phyloP scores from a whole-genome alignment of 2,888 invertebrate genomes.

The Rhopalosiphum nymphaeae region DNA sequence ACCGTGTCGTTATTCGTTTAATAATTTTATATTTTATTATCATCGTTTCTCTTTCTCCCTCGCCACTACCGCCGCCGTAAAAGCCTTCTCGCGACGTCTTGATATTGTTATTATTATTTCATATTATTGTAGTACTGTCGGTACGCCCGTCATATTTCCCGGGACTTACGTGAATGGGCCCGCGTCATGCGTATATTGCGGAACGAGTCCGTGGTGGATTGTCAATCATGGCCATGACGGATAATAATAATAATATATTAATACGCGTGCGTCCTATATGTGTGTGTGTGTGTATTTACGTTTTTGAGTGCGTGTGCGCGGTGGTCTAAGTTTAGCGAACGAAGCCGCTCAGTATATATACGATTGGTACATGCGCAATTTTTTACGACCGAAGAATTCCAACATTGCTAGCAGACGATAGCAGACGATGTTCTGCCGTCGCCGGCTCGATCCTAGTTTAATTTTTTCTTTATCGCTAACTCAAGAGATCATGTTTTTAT shows the following conservation, averaged over 20 bases:
- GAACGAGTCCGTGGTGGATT: conserved; percentile 61
- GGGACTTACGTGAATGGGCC: conserved; percentile 49
- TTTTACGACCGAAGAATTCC: background rate
- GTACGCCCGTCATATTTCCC: background rate
- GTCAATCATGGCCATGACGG: conserved; percentile 57
- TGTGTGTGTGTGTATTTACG: background rate
- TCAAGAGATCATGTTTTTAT: no score
- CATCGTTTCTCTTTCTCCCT: background rate
- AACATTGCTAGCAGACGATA: background rate
- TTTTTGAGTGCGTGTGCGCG: background rate
- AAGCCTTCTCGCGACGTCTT: background rate
- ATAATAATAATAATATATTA: conserved; percentile 24
- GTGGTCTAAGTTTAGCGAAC: background rate
- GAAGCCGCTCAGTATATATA: background rate
- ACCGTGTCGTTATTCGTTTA: background rate
- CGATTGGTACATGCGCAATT: background rate
- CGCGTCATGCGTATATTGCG: conserved; percentile 41
- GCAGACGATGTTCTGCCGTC: background rate
- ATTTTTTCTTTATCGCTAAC: background rate
- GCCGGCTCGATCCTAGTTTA: background rate
- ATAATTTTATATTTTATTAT: conserved; percentile 5
- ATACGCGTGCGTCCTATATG: background rate
- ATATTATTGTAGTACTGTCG: background rate
- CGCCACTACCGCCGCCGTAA: background rate
- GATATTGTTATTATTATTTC: conserved; percentile 8